These are phyloP conservation scores for Drosophila melanogaster DNA, from an alignment of 1,140 invertebrate species.

Conservation along the genomic window Release_6_plus_ISO1_MT NT_033777.3:9162501-9163000, in stretches of 20 bases:
- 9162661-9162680: constrained; percentile 40
- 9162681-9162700: constrained; percentile 14
- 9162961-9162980: not conserved
- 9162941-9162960: no score
- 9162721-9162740: constrained; percentile 45
- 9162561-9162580: constrained; percentile 38
- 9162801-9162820: constrained; percentile 14
- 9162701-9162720: not conserved
- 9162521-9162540: constrained; percentile 30
- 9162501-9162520: not conserved
- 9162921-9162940: no score
- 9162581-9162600: constrained; percentile 7
- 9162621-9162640: constrained; percentile 36
- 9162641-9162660: constrained; percentile 45
- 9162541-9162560: constrained; percentile 62
- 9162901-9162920: no score
- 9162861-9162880: not conserved
- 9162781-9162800: constrained; percentile 48
- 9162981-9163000: not conserved
- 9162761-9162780: constrained; percentile 56
- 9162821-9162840: constrained; percentile 1
- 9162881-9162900: not conserved
- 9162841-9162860: not conserved
- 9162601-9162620: not conserved
- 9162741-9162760: constrained; percentile 61